These are phyloP conservation scores for Chirona hameri DNA, from an alignment of 2,888 invertebrate species.

Conservation along the genomic window DNA sequence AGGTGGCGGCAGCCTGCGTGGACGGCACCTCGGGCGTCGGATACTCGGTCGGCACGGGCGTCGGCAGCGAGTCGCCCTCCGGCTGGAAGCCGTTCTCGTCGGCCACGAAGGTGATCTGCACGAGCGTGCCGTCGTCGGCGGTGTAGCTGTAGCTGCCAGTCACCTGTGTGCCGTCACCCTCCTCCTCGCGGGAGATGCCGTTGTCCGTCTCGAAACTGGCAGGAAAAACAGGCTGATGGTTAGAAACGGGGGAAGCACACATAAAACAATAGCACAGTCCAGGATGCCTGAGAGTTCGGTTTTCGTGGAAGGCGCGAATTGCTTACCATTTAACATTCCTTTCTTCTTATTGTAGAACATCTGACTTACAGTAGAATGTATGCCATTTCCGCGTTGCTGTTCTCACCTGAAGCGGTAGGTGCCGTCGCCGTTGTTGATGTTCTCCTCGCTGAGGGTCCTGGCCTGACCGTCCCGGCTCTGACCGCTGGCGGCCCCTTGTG, in stretches of 20 bases:
- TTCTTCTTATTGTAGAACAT: too few relatives aligned
- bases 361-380: neutral
- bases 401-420: constrained; percentile 29
- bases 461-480: constrained; percentile 26
- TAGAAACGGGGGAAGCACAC: too few relatives aligned
- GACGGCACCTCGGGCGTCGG: neutral
- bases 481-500: neutral
- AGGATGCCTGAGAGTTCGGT: too few relatives aligned
- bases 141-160: neutral
- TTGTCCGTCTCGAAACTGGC: neutral
- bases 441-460: constrained; percentile 27
- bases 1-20: neutral
- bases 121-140: neutral
- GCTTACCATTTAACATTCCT: too few relatives aligned
- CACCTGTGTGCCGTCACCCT: neutral
- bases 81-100: neutral
- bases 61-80: neutral
- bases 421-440: constrained; percentile 30
- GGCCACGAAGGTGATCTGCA: neutral
- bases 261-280: too few relatives aligned
- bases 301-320: too few relatives aligned
- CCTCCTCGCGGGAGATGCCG: neutral
- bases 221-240: too few relatives aligned
- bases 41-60: constrained; percentile 7
- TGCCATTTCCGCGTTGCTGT: too few relatives aligned